Base-by-base conservation (phyloP, 2,797 vertebrate species). In the Silurus aristotelis region DNA sequence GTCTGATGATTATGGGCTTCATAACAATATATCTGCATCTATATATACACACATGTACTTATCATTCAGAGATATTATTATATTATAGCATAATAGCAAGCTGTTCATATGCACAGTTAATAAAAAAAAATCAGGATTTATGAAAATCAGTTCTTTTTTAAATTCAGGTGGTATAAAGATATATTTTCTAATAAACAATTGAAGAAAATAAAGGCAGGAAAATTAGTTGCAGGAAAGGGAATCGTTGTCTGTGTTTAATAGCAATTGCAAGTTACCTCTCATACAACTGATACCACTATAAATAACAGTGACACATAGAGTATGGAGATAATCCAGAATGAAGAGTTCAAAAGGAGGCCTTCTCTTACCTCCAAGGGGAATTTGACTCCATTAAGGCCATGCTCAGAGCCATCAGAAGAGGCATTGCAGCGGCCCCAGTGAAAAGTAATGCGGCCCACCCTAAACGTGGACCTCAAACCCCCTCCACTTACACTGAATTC, bases 1-100 rank as follows among this genome's bases (percentile, higher is more conserved):
- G 95, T 96, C 88, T 93, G 91, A 90, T 96, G 97, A 60, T 88
- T 94, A 85, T 95, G 91, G 0, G 89, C 90, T 88, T 99, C 97
- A 56, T 96, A 99, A 92, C 97, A 97, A 93, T 97, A 98, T 93
- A 99, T 97, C 93, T 99, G 98, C 98, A 99, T 99, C 98, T 99
- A 38, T 38, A 38, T 38, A 38, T 38, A 38, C 3, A 38, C 38
- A 3, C 38, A 38, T 38, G 38, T 38, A 38, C 38, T 38, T 38
- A 38, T 4, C 38, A 38, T 38, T 38, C 38, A 38, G 38, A 38
- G 38, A 38, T 38, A 38, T 38, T 38, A 38, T 38, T 38, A 38
- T 38, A 38, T 38, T 4, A 38, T 38, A 60, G 27, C 75, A 60
- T 22, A 9, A 77, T 20, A 60, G 48, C 2, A 76, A 27, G 25